Percentiles rank a stretch among this genome's conserved stretches.
Conservation (phyloP, 2,113 vertebrate species). For the Pygoscelis antarcticus region DNA sequence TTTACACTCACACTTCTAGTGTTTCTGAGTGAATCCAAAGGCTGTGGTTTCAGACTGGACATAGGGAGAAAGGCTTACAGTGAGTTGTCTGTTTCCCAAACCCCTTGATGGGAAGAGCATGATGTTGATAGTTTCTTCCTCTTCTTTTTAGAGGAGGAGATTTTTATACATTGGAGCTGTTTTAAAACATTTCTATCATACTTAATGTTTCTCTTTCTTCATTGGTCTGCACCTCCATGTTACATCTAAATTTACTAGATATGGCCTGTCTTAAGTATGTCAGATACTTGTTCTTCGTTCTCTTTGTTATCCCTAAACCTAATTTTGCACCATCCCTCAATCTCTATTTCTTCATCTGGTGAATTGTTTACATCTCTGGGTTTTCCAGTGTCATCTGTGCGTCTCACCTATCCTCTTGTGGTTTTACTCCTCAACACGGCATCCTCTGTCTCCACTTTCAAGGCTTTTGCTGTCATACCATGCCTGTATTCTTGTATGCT, state of each 20-base stretch:
- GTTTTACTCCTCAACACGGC: not conserved
- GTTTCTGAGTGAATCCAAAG: not conserved
- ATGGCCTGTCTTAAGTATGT: not conserved
- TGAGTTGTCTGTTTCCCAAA: not conserved
- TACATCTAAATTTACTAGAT: not conserved
- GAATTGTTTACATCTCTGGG: not conserved
- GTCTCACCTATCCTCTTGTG: not conserved
- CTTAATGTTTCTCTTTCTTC: not conserved
- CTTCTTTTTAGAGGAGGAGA: not conserved
- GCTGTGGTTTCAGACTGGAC: not conserved
- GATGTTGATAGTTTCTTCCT: not conserved
- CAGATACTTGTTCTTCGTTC: not conserved
- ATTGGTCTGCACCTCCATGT: not conserved
- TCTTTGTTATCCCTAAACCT: not conserved
- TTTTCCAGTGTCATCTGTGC: not conserved
- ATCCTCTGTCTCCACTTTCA: not conserved
- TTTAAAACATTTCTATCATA: not conserved
- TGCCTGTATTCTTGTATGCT: not conserved
- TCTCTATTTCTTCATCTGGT: not conserved
- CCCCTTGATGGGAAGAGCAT: accelerated
- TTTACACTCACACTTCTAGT: not conserved
- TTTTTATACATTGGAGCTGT: not conserved
- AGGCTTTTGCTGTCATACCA: not conserved
- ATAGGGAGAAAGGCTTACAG: not conserved
- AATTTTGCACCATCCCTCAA: accelerated